Evolutionary conservation across 2,888 invertebrate species (phyloP).

Genomic region (Dasysyrphus albostriatus): DNA sequence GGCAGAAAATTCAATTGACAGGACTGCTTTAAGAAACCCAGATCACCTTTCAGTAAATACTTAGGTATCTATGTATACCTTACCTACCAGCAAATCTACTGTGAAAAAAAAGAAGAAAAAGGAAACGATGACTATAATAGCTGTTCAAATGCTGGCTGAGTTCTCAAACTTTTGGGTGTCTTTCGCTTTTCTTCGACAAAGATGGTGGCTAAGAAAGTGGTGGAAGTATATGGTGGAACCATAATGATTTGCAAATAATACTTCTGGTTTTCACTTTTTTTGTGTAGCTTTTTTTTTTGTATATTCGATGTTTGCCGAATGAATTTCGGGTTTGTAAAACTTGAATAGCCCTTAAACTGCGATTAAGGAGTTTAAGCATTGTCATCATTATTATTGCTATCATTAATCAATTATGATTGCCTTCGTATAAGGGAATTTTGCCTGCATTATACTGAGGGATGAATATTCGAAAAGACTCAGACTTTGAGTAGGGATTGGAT

Average conservation of each 20-base stretch:
- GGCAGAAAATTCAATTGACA: constrained; percentile 59
- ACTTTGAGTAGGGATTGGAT: constrained; percentile 1
- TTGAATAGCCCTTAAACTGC: constrained; percentile 57
- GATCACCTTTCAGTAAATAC: constrained; percentile 31
- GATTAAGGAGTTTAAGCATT: constrained; percentile 66
- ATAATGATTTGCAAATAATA: constrained; percentile 8
- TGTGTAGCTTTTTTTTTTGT: constrained; percentile 6
- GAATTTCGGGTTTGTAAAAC: constrained; percentile 35
- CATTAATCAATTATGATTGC: constrained; percentile 72
- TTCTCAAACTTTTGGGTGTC: background rate
- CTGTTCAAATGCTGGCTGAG: background rate
- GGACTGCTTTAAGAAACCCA: constrained; percentile 4
- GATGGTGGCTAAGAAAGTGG: too few relatives aligned
- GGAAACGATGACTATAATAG: background rate
- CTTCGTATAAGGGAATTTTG: constrained; percentile 15
- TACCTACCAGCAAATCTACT: background rate
- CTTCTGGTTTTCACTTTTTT: constrained; percentile 16
- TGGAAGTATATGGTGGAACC: too few relatives aligned
- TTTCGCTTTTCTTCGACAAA: background rate
- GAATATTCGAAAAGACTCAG: constrained; percentile 2
- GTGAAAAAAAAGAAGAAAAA: background rate
- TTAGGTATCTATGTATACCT: background rate
- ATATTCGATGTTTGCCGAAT: constrained; percentile 17
- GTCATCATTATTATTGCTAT: constrained; percentile 69
- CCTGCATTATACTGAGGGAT: background rate